Base-by-base conservation (phyloP, 2,797 vertebrate species). In the Furcifer pardalis region DNA sequence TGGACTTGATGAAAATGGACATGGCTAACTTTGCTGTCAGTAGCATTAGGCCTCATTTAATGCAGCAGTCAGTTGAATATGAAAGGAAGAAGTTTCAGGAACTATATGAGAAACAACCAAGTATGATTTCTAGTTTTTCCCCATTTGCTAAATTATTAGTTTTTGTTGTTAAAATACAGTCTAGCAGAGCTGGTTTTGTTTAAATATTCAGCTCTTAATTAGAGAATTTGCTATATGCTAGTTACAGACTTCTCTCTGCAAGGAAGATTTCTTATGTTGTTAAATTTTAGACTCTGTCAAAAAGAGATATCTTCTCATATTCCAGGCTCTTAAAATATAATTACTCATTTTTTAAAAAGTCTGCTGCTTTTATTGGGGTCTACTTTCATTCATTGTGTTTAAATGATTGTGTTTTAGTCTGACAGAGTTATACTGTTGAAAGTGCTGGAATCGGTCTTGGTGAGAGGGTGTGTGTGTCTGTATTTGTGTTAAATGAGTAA, bases 1-100 rank as follows among this genome's bases (percentile, higher is more conserved):
- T 99, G 95, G 98, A 99, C 95, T 94, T 98, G 86, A 99, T 99
- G 99, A 99, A 99, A 95, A 93, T 99, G 83, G 99, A 99, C 95
- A 98, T 99, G 98, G 98, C 97, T 23, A 99, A 99, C 95, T 99
- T 99, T 91, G 96, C 98, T 69, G 91, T 99, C 91, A 97, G 92
- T 91, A 98, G 98, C 95, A 96, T 99, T 90, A 95, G 98, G 87
- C 98, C 99, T 44, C 98, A 98, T 91, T 95, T 99, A 92, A 97
- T 99, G 97, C 97, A 99, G 94, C 98, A 99, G 85, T 99, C 98
- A 0, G 98, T 97, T 75, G 98, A 99, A 87, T 99, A 98, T 23
- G 98, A 99, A 94, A 97, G 98, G 91, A 98, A 97, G 94, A 99
- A 99, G 94, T 99, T 99, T 95, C 97, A 99, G 91, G 97, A 97